Evolutionary conservation across 1,140 invertebrate genomes (phyloP), one percentile per base, ranked within the genome.

Genomic region (Radopholus similis): DNA sequence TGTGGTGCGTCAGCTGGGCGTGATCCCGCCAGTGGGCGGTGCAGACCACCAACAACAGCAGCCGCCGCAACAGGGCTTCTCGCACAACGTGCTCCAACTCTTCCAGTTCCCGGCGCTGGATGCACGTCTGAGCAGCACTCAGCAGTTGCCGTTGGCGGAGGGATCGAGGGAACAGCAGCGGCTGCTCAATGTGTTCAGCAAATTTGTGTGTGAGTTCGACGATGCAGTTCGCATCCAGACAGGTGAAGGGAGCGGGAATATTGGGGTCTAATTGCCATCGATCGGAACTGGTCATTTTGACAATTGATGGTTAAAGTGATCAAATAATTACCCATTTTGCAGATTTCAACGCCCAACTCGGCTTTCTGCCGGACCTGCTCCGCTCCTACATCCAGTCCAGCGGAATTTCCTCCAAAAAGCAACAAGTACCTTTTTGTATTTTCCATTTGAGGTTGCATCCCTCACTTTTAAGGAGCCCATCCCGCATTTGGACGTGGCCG

Each of bases 321-420:
- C 0, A 40, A 40, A 11, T 40, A 42, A 47, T 47, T 47, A 47
- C 13, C 44, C 8, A 5, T 13, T 47, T 47, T 15, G 2, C 44
- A 47, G 80, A 80, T 49, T 79, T 82, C 77, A 82, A 80, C 54
- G 74, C 77, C 4, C 77, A 80, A 66, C 71, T 80, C 40, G 60
- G 66, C n/a, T 80, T 80, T 55, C 62, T 80, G 2, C 77, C 77
- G 4, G 77, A 80, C 11, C 54, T 80, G 15, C 34, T 80, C 4
- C 76, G 81, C 51, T 64, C 70, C 1, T 74, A 74, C 40, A 44
- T 54, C 6, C 32, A 47, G 26, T 18, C 44, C 13, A 23, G 26
- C 6, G 15, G 44, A n/a, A n/a, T n/a, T n/a, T n/a, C 13, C 44
- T 47, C 15, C 44, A 47, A n/a, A n/a, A 47, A 47, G 13, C 6